Evolutionary conservation across 2,113 vertebrate species (phyloP).

Genomic region (Indicator indicator): DNA sequence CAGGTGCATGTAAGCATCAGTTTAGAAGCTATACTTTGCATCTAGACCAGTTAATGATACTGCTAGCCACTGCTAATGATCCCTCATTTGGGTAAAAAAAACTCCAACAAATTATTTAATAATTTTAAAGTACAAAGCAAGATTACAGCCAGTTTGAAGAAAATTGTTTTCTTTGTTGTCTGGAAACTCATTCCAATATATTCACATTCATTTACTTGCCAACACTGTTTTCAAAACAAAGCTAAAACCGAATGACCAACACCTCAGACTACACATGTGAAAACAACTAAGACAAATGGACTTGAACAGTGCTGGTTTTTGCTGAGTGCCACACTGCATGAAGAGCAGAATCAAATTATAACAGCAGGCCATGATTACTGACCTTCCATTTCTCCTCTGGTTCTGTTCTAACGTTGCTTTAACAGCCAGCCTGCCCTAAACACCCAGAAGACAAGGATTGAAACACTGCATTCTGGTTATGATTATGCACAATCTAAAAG

Average conservation of each 20-base stretch:
- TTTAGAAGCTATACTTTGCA: background rate
- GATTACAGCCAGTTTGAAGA: background rate
- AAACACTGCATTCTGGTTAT: background rate
- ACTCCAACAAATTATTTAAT: background rate
- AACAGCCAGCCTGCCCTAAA: background rate
- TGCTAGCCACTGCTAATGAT: background rate
- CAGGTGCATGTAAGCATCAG: conserved; percentile 18
- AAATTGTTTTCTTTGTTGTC: background rate
- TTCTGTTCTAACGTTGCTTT: background rate
- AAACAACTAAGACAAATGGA: background rate
- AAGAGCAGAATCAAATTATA: background rate
- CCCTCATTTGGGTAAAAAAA: background rate
- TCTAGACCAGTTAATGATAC: background rate
- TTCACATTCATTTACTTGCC: background rate
- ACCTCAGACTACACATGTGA: background rate
- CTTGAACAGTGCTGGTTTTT: background rate
- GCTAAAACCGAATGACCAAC: rapidly evolving
- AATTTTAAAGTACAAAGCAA: background rate
- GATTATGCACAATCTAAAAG: background rate
- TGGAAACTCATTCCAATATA: background rate
- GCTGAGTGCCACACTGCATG: background rate
- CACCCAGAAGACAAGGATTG: background rate
- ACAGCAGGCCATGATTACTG: background rate
- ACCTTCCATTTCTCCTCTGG: background rate
- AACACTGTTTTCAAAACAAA: background rate